Evolutionary conservation across 2,888 invertebrate genomes (phyloP), one percentile per base, ranked within the genome.

Genomic region (Diaphora mendica): DNA sequence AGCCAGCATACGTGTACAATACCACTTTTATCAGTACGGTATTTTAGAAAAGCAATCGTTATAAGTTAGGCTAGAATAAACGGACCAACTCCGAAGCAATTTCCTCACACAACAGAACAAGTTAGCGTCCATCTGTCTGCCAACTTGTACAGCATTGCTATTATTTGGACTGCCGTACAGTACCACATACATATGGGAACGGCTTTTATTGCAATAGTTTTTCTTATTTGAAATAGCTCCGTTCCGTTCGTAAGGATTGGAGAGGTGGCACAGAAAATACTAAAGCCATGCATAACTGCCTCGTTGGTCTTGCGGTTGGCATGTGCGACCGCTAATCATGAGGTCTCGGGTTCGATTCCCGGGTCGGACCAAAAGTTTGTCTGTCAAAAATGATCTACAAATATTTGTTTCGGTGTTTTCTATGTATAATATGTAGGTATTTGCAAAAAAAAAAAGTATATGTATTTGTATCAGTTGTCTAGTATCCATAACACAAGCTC

Each of bases 201-300:
- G 15, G 30, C 69, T 69, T 39, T 69, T 62, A 69, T 69, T 69
- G 69, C 69, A 59, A 42, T 69, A 62, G 69, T 69, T 69, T 69
- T 64, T 26, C 48, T n/a, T 9, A 33, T 68, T 48, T 69, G 0
- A 59, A 55, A 39, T 69, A 39, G 59, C 59, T 69, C 26, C 35
- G 35, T 35, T 35, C 35, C 35, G n/a, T 35, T 59, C 39, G 55
- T n/a, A 8, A 3, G 13, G 42, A 44, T 44, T 33, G 30, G 64
- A 64, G 20, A 64, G 33, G 33, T 8, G 33, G 20, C 23, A 35
- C 20, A 20, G 33, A 64, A 64, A 64, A 11, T 64, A 23, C 26
- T 59, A 26, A 26, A 59, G 15, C 3, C 0, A 3, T 59, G 33
- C 33, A 33, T 33, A 33, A n/a, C n/a, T n/a, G n/a, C n/a, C n/a